Conservation (phyloP, 2,797 vertebrate species). For the Dallia pectoralis region DNA sequence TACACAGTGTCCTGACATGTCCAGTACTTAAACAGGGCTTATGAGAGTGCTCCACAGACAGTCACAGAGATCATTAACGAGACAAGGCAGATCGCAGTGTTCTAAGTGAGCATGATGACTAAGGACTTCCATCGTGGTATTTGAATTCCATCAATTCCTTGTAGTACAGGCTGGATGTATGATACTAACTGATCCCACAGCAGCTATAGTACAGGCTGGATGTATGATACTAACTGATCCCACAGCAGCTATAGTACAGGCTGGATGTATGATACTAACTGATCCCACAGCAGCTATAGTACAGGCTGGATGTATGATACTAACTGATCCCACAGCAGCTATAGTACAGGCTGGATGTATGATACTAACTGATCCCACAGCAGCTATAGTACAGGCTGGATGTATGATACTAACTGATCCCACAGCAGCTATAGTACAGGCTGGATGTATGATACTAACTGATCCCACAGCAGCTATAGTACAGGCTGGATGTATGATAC, state of each 20-base stretch:
- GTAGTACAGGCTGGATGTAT: conserved; percentile 11
- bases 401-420: conserved; percentile 34
- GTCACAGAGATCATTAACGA: neutral
- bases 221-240: conserved; percentile 34
- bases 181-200: conserved; percentile 31
- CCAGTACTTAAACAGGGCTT: neutral
- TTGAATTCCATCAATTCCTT: neutral
- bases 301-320: conserved; percentile 22
- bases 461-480: conserved; percentile 18
- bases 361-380: conserved; percentile 31
- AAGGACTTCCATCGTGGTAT: neutral
- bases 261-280: conserved; percentile 31
- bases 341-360: conserved; percentile 11
- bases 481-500: conserved; percentile 22
- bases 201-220: conserved; percentile 1
- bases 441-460: conserved; percentile 31
- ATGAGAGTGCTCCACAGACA: neutral
- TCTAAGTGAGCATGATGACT: neutral
- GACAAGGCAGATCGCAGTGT: neutral
- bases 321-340: conserved; percentile 25
- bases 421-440: neutral
- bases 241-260: neutral
- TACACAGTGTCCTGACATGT: neutral
- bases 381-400: conserved; percentile 1
- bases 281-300: conserved; percentile 18